Evolutionary conservation across 1,140 invertebrate species (phyloP).

Genomic region (Camponotus pennsylvanicus): DNA sequence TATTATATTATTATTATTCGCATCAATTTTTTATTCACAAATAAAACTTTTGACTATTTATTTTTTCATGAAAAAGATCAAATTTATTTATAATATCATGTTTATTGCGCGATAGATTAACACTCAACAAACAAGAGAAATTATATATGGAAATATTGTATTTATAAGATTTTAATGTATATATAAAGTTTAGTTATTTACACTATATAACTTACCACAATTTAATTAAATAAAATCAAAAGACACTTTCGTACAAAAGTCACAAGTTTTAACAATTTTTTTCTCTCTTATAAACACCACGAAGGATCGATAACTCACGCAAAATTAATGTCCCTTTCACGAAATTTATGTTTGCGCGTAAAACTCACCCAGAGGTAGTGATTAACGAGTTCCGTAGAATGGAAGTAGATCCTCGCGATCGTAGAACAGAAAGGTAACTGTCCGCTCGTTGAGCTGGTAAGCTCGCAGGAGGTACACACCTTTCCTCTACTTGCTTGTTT

Average conservation of each 20-base stretch:
- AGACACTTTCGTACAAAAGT: conserved; percentile 3
- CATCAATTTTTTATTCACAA: background rate
- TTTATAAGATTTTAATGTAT: too few relatives aligned
- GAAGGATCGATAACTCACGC: background rate
- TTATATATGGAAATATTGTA: too few relatives aligned
- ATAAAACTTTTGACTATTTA: background rate
- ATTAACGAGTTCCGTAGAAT: conserved; percentile 35
- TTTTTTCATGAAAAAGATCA: background rate
- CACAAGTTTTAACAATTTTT: background rate
- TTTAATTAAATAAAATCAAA: background rate
- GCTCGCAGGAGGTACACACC: conserved; percentile 75
- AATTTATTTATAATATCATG: background rate
- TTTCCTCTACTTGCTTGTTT: conserved; percentile 78
- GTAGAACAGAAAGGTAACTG: conserved; percentile 85
- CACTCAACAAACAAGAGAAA: too few relatives aligned
- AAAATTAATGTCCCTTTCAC: background rate
- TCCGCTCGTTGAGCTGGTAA: conserved; percentile 77
- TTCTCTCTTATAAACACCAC: background rate
- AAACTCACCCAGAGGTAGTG: conserved; percentile 63
- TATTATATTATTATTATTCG: background rate
- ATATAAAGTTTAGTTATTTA: too few relatives aligned
- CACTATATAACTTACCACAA: too few relatives aligned
- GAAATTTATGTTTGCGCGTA: background rate
- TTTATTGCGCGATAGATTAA: background rate
- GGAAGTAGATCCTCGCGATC: conserved; percentile 81